Conservation (phyloP, 1,140 invertebrate genomes). For the Panulirus ornatus region DNA sequence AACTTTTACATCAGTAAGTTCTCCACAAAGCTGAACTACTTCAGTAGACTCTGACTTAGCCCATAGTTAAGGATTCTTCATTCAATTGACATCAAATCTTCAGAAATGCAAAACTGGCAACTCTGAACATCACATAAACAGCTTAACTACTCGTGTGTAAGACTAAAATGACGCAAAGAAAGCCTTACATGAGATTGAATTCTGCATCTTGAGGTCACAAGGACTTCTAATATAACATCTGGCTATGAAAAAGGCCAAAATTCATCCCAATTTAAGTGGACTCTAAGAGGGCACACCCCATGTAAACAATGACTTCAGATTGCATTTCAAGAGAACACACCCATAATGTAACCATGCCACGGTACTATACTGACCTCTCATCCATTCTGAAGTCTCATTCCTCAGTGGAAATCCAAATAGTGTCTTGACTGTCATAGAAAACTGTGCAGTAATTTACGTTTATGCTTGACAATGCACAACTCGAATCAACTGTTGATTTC, state of each 20-base stretch:
- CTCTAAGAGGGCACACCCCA: slow-evolving; percentile 18
- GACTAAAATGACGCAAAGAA: not conserved
- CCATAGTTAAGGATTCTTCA: too few species aligned
- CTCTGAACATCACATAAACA: not conserved
- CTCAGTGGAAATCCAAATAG: slow-evolving; percentile 23
- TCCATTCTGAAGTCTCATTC: slow-evolving; percentile 68
- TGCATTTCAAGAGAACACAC: not conserved
- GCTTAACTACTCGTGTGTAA: not conserved
- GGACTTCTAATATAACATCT: too few species aligned
- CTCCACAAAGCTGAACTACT: too few species aligned
- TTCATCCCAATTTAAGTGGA: not conserved
- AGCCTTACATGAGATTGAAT: not conserved
- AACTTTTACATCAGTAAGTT: too few species aligned
- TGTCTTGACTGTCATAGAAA: slow-evolving; percentile 22
- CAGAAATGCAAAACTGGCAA: slow-evolving; percentile 1
- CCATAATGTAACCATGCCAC: not conserved
- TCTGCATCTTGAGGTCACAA: too few species aligned
- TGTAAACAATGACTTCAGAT: slow-evolving; percentile 32
- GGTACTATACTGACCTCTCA: slow-evolving; percentile 51
- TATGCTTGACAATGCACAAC: slow-evolving; percentile 37
- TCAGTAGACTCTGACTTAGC: too few species aligned
- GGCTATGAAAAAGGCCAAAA: too few species aligned
- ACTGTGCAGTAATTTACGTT: slow-evolving; percentile 1
- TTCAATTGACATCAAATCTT: too few species aligned
- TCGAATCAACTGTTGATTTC: slow-evolving; percentile 7